Percentiles rank a stretch among this genome's conserved stretches.
These are phyloP conservation scores for Melikaiella ostensackeni DNA, from an alignment of 2,888 invertebrate genomes.

Conservation along the genomic window DNA sequence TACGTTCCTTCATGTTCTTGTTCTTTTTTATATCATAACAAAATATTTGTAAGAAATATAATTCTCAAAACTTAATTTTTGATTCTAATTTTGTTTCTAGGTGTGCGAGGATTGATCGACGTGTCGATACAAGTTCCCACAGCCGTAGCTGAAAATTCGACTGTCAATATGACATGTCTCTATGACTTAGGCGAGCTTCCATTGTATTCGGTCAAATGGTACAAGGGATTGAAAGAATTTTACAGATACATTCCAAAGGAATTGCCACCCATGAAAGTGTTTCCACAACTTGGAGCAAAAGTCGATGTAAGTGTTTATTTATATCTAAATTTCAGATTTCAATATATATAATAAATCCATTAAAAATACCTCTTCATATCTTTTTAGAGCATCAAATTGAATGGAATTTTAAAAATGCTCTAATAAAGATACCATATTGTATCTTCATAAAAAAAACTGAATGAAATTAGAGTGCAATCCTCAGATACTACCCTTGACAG, in stretches of 20 bases:
- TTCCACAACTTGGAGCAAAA: slow-evolving; percentile 83
- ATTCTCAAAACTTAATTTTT: background rate
- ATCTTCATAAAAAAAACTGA: no score
- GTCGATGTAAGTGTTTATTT: slow-evolving; percentile 84
- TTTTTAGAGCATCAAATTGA: no score
- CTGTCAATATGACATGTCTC: slow-evolving; percentile 86
- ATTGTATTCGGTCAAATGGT: slow-evolving; percentile 90
- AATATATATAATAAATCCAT: no score
- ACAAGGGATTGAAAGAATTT: slow-evolving; percentile 87
- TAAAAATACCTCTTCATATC: no score
- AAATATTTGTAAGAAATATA: no score
- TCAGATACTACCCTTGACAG: no score
- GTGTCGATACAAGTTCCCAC: slow-evolving; percentile 85
- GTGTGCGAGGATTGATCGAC: slow-evolving; percentile 79
- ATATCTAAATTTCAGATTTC: no score
- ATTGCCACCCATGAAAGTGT: slow-evolving; percentile 85
- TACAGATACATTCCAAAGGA: slow-evolving; percentile 90
- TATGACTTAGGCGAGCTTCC: slow-evolving; percentile 87
- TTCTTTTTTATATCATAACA: no score
- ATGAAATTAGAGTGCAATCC: no score
- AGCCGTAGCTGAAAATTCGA: slow-evolving; percentile 85
- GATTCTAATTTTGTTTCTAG: slow-evolving; percentile 53
- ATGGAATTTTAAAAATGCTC: no score
- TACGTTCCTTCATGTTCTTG: no score
- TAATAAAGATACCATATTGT: no score